These are phyloP conservation scores for Telmatochromis sp. DNA, from an alignment of 2,113 vertebrate species.

Conservation along the genomic window DNA sequence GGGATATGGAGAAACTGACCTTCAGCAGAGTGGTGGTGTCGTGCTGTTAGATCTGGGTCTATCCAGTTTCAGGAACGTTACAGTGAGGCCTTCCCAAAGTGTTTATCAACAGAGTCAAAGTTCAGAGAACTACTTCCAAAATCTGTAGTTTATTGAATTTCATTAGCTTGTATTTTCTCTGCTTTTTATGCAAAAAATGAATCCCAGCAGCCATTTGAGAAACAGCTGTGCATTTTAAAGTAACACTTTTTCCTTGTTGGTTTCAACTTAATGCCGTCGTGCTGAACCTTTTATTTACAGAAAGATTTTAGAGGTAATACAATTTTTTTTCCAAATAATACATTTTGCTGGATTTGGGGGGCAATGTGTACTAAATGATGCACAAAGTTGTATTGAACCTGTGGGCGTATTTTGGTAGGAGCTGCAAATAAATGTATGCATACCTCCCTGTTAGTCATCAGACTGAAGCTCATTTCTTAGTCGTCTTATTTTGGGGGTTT, in stretches of 20 bases:
- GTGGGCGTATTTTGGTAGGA: background rate
- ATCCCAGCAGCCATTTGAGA: background rate
- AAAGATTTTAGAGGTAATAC: background rate
- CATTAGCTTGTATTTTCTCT: background rate
- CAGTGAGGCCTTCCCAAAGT: background rate
- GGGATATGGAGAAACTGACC: constrained; percentile 10
- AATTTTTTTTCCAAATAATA: background rate
- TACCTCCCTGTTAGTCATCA: background rate
- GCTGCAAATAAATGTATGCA: background rate
- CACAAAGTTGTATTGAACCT: background rate
- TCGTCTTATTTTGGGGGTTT: background rate
- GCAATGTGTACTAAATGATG: background rate
- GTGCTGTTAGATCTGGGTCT: constrained; percentile 29
- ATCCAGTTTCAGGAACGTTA: constrained; percentile 54
- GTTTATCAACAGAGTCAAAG: constrained; percentile 61
- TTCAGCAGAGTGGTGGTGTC: background rate
- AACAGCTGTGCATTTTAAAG: background rate
- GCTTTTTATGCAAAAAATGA: background rate
- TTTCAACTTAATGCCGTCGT: background rate
- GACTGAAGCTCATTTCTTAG: background rate
- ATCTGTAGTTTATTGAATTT: background rate
- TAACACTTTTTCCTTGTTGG: background rate
- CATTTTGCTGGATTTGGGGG: background rate
- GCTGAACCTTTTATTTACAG: background rate
- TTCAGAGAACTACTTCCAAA: constrained; percentile 19